These are phyloP conservation scores for Dunckerocampus dactyliophorus DNA, from an alignment of 2,113 vertebrate species.

Conservation along the genomic window DNA sequence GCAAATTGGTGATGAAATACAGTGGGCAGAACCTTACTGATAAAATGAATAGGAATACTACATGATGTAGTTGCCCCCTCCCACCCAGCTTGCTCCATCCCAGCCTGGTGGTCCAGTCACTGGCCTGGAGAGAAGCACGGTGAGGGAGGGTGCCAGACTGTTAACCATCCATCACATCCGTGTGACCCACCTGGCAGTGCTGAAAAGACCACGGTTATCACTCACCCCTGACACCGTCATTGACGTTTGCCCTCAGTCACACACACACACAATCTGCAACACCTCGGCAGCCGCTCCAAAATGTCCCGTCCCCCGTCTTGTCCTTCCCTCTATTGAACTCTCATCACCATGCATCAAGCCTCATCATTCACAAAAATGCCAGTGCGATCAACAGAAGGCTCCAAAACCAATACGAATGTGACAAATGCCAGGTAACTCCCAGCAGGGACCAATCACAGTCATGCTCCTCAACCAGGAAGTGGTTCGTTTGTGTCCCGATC, in stretches of 20 bases:
- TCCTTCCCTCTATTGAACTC: slow-evolving; percentile 54
- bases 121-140: slow-evolving; percentile 37
- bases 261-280: slow-evolving; percentile 22
- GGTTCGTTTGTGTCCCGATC: slow-evolving; percentile 18
- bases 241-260: slow-evolving; percentile 53
- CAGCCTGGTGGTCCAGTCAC: slow-evolving; percentile 42
- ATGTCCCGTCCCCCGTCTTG: slow-evolving; percentile 47
- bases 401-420: slow-evolving; percentile 24
- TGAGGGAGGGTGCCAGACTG: slow-evolving; percentile 39
- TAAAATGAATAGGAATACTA: slow-evolving; percentile 1
- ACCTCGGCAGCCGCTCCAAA: slow-evolving; percentile 41
- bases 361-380: slow-evolving; percentile 62
- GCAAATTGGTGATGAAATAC: too few relatives aligned
- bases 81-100: slow-evolving; percentile 19
- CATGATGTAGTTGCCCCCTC: slow-evolving; percentile 27
- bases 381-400: slow-evolving; percentile 54
- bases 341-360: slow-evolving; percentile 65
- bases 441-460: slow-evolving; percentile 44
- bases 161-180: slow-evolving; percentile 65
- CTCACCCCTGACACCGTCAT: slow-evolving; percentile 68
- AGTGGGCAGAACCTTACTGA: too few relatives aligned
- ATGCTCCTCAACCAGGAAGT: slow-evolving; percentile 17
- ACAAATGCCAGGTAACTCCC: slow-evolving; percentile 59
- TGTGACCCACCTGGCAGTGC: slow-evolving; percentile 56
- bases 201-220: slow-evolving; percentile 71